Evolutionary conservation across 2,888 invertebrate genomes (phyloP), one percentile per base, ranked within the genome.

Genomic region (Pinctada fucata): DNA sequence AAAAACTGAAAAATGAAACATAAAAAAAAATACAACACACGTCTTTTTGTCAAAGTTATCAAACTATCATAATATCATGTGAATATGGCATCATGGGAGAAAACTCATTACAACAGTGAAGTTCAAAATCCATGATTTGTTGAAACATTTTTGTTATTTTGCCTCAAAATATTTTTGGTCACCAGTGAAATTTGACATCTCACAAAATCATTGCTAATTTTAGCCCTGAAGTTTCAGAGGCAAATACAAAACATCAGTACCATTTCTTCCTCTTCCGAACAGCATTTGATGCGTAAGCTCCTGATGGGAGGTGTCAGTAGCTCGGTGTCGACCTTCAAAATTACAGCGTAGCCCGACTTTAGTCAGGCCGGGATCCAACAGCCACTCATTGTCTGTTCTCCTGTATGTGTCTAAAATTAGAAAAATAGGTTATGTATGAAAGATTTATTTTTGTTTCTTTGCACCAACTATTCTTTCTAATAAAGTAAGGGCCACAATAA

Each of bases 261-360:
- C 86, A 78, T 87, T 86, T 83, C 91, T 85, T 5, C 86, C 85
- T 63, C 83, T 79, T 45, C 91, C 91, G 81, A 84, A 89, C 73
- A 87, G 75, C 87, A 88, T 88, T 16, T 72, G 73, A 78, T 90
- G 87, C 4, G 88, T 88, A 10, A 91, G 80, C 76, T 91, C 91
- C 72, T 86, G 80, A 2, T 82, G 80, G 3, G 90, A 89, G 5
- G 85, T 87, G 8, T 81, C 68, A 2, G 88, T 87, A 2, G 91
- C 89, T 78, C 83, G 85, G 79, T 91, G 91, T n/a, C 84, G 80
- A 1, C 91, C 91, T 48, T 85, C 80, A 84, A 89, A 91, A 6
- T 79, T 79, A 78, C 88, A 88, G 71, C 87, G 83, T 79, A 88
- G 83, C 0, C 89, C 90, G 63, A 83, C 78, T 64, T 82, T 86